These are phyloP conservation scores for Anhinga rufa DNA, from an alignment of 2,113 vertebrate genomes.

Conservation along the genomic window DNA sequence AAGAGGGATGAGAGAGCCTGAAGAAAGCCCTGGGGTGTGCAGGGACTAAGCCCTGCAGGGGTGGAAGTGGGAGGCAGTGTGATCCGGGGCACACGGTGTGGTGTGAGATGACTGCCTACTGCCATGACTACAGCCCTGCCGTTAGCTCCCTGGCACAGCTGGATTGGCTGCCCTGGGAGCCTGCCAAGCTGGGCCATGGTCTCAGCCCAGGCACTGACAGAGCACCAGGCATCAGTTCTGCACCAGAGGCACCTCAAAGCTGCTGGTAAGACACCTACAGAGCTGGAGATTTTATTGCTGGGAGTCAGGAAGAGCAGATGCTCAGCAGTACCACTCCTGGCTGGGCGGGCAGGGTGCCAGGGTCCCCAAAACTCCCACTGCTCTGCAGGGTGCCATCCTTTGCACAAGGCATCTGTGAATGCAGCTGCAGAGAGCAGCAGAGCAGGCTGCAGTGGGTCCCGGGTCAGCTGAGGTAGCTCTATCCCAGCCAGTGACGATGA, in stretches of 20 bases:
- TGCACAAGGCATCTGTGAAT: not conserved
- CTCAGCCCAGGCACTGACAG: not conserved
- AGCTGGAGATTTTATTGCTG: not conserved
- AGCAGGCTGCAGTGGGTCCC: not conserved
- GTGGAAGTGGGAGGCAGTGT: rapidly evolving
- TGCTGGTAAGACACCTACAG: not conserved
- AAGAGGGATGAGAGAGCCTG: not conserved
- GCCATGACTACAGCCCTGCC: rapidly evolving
- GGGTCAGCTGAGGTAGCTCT: not conserved
- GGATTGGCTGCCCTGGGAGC: not conserved
- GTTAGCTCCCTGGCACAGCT: not conserved
- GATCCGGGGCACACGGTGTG: rapidly evolving
- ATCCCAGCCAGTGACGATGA: not conserved
- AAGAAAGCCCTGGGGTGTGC: not conserved
- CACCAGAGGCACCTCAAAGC: not conserved
- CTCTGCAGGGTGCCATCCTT: not conserved
- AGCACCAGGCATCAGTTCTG: not conserved
- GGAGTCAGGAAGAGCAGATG: not conserved
- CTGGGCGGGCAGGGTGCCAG: not conserved
- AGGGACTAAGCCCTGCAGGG: rapidly evolving
- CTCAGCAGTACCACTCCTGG: not conserved
- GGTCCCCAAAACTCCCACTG: not conserved
- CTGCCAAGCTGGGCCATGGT: not conserved
- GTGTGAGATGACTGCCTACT: not conserved
- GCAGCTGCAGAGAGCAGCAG: not conserved